Evolutionary conservation across 2,797 vertebrate species (phyloP).

Genomic region (Xenops minutus): DNA sequence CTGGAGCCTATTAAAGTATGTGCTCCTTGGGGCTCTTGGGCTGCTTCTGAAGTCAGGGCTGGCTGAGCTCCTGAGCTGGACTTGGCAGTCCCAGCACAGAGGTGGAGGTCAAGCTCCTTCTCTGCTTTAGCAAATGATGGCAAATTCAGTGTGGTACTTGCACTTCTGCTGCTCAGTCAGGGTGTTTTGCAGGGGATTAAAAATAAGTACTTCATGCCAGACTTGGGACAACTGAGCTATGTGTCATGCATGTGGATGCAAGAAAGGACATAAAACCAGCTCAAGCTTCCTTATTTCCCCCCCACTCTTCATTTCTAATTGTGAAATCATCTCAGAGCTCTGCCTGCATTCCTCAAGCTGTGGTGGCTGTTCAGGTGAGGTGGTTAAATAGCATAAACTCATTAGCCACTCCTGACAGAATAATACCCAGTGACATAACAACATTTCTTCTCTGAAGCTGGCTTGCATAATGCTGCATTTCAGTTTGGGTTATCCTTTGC

Average conservation of each 20-base stretch:
- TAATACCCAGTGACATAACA: neutral
- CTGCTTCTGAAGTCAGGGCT: neutral
- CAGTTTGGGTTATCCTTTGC: neutral
- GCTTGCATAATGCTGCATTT: neutral
- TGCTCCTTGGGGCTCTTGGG: rapidly evolving
- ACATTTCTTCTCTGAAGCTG: neutral
- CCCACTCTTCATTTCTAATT: neutral
- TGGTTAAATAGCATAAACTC: neutral
- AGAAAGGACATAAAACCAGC: neutral
- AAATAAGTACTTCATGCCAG: neutral
- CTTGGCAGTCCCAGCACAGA: neutral
- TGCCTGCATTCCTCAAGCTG: neutral
- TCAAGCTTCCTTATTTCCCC: neutral
- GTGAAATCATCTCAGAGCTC: neutral
- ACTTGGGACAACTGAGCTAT: neutral
- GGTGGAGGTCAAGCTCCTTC: neutral
- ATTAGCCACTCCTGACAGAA: neutral
- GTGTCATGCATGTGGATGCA: neutral
- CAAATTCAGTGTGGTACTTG: neutral
- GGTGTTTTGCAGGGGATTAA: neutral
- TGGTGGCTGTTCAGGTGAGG: neutral
- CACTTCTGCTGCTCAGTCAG: neutral
- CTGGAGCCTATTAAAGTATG: neutral
- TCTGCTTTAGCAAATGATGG: neutral
- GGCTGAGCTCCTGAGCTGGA: neutral